Base-by-base conservation (phyloP, 2,113 vertebrate genomes). In the Serranochromis macrocephalus region DNA sequence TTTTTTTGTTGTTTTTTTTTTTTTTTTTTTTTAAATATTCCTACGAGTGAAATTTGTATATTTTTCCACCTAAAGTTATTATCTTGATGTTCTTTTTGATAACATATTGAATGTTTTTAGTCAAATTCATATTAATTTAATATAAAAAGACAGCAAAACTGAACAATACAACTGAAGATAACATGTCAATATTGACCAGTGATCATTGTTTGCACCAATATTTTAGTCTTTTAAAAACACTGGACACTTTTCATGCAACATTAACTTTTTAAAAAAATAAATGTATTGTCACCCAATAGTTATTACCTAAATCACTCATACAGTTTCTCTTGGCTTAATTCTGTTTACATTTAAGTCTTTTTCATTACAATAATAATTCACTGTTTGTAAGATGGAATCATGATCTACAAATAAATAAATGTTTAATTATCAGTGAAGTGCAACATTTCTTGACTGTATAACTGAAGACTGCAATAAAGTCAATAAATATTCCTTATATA, bases 231-330 rank as follows among this genome's bases (percentile, higher is more conserved):
- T 29, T 75, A 75, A 47, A 73, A 75, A 75, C 1, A 29, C 40
- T 17, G 24, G 24, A 75, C 24, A 26, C 6, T 29, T 29, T 75
- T 75, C 6, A 5, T 47, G 24, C 16, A 75, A 47, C 14, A 73
- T 73, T 7, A 73, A 0, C 58, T 16, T 26, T 24, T 6, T 0
- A 16, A 42, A 16, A 14, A 24, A 42, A 42, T 1, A 42, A 29
- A 47, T 29, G 16, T 17, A 47, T 29, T 75, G 14, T 47, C 42
- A 47, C 21, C 38, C 38, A 68, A 24, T 40, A 68, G 33, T 8
- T 68, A 13, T 24, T 14, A 40, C 13, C 40, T 75, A 45, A 47
- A 17, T 47, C 9, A 26, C 8, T 75, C 2, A 75, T 7, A 6
- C 16, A 29, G 6, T 75, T 17, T 2, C 9, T 73, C 13, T 26